Evolutionary conservation across 2,113 vertebrate genomes (phyloP).

Genomic region (Ariopsis seemanni): DNA sequence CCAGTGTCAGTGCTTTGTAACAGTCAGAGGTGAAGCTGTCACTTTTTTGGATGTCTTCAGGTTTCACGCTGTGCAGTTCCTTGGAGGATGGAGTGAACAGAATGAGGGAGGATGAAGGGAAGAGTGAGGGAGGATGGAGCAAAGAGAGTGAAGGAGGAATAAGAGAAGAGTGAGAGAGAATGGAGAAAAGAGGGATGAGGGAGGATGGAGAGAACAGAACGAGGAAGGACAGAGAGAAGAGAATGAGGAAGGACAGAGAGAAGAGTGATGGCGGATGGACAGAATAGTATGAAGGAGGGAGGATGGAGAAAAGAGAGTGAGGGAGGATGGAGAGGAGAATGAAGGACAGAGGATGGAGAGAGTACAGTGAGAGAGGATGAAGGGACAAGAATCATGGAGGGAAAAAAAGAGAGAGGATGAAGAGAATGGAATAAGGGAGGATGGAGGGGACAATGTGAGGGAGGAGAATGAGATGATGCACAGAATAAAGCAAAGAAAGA

Average conservation of each 20-base stretch:
- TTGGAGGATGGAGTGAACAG: not conserved
- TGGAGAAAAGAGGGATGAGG: not conserved
- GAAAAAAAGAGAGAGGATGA: not conserved
- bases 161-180: not conserved
- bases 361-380: not conserved
- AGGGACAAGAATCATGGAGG: too few relatives aligned
- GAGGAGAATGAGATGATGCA: conserved; percentile 4
- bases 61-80: too few relatives aligned
- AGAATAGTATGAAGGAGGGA: not conserved
- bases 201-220: not conserved
- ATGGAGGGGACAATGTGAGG: not conserved
- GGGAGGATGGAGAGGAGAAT: not conserved
- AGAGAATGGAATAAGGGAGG: not conserved
- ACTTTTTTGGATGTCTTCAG: not conserved
- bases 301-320: not conserved
- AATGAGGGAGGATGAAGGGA: not conserved
- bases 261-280: not conserved
- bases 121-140: not conserved
- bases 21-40: not conserved
- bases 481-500: not conserved
- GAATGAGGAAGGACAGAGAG: not conserved
- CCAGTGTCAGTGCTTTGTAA: too few relatives aligned
- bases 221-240: not conserved
- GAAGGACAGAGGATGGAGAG: not conserved
- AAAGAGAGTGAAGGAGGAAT: not conserved